Evolutionary conservation across 2,113 vertebrate genomes (phyloP), one percentile per base, ranked within the genome.

Genomic region (Sinocyclocheilus maitianheensis): DNA sequence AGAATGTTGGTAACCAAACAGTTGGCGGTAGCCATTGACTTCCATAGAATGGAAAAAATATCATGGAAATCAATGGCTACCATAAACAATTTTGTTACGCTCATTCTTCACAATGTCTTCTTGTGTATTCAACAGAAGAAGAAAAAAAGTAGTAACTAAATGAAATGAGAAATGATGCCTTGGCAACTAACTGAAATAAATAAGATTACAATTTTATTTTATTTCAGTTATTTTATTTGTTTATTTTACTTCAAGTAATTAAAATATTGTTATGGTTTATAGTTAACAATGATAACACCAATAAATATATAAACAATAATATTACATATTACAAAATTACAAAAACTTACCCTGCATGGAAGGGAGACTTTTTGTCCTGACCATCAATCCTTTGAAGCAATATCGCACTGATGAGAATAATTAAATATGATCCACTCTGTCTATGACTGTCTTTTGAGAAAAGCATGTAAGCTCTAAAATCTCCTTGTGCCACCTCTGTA

Each of bases 301-400:
- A 37, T 34, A 71, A 14, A 37, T 7, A 71, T 18, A 3, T 71
- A 22, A 60, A 60, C 16, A 18, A 1, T 20, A 34, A 71, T 71
- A 71, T 40, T 8, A 9, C 58, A 55, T 18, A 55, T 71, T 37
- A 30, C n/a, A 63, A 63, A 71, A 18, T 71, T 71, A 30, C n/a
- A 63, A 63, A 71, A 18, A 53, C 46, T 55, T 24, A 77, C 75
- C 75, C 30, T 20, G 75, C 75, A 18, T 77, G n/a, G 16, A 55
- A 51, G 48, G 2, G 0, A 51, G 14, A 18, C 46, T 62, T 79
- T n/a, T 79, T 62, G 55, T 55, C 77, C 30, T 40, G 77, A 79
- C 51, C 55, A 79, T 37, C 77, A 79, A 62, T 79, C 53, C 77
- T n/a, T 55, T 40, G 30, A 79, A 79, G 37, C 51, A n/a, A 18